A percentile compares a stretch with the other conserved stretches of the same genome.
Conservation (phyloP, 2,797 vertebrate species). For the Strix occidentalis region DNA sequence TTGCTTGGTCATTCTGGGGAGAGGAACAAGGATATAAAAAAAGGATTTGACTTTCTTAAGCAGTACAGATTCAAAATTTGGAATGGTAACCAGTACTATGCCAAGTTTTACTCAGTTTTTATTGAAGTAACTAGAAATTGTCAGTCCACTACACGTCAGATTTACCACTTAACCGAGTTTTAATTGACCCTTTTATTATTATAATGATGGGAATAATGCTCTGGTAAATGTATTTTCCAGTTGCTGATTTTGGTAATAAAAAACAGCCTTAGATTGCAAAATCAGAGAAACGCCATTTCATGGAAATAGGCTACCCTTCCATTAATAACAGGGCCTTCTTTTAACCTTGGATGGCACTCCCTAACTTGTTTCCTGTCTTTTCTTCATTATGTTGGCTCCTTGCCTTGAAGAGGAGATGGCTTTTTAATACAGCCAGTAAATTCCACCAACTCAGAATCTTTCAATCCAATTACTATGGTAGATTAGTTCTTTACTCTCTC, state of each 20-base stretch:
- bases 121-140: neutral
- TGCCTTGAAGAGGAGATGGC: slow-evolving; percentile 48
- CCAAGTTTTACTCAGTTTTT: neutral
- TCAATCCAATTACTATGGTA: slow-evolving; percentile 69
- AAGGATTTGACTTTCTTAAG: neutral
- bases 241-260: slow-evolving; percentile 49
- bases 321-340: slow-evolving; percentile 34
- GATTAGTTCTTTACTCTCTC: slow-evolving; percentile 66
- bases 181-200: slow-evolving; percentile 46
- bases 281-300: neutral
- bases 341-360: slow-evolving; percentile 25
- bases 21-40: neutral
- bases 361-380: slow-evolving; percentile 56
- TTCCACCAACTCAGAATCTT: slow-evolving; percentile 59
- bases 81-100: neutral
- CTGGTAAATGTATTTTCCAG: slow-evolving; percentile 39
- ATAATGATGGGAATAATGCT: slow-evolving; percentile 36
- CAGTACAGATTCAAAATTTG: neutral
- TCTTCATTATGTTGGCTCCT: slow-evolving; percentile 47
- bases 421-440: slow-evolving; percentile 65
- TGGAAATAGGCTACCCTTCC: slow-evolving; percentile 28
- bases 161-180: slow-evolving; percentile 47
- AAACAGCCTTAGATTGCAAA: neutral
- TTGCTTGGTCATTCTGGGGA: neutral
- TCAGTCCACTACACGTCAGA: neutral